phyloP scores from a whole-genome alignment of 2,113 vertebrate species.

The Sporophila hypoxantha region DNA sequence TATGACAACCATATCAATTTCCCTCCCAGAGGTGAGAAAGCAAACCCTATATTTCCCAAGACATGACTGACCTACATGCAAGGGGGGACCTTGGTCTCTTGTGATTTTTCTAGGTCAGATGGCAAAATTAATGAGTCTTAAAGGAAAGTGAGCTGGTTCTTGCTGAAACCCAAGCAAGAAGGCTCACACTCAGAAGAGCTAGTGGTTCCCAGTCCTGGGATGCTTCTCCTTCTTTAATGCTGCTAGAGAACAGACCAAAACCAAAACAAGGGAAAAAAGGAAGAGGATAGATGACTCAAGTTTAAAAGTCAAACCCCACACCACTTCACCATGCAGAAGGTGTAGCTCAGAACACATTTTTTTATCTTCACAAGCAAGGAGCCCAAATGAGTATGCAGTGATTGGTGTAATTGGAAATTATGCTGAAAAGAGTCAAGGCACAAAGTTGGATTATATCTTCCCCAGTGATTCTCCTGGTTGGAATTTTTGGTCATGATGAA shows the following conservation, averaged over 20 bases:
- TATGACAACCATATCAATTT: background rate
- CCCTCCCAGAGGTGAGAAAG: background rate
- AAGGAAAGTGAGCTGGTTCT: background rate
- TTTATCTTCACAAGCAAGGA: background rate
- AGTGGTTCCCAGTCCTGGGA: background rate
- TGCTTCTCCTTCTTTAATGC: background rate
- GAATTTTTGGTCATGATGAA: background rate
- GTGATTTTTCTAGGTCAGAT: background rate
- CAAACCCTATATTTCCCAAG: background rate
- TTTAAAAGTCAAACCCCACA: background rate
- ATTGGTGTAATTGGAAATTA: background rate
- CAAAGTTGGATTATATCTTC: background rate
- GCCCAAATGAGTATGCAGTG: background rate
- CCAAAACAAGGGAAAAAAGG: background rate
- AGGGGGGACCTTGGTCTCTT: background rate
- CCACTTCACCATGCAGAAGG: background rate
- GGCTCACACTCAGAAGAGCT: background rate
- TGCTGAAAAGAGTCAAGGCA: background rate
- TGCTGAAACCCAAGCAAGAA: background rate
- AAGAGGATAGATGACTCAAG: background rate
- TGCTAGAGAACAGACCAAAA: background rate
- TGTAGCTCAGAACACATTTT: background rate
- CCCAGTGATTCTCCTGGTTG: background rate
- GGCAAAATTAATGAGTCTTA: background rate
- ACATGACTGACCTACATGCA: background rate